Conservation (phyloP, 2,888 invertebrate species). For the Ennomos erosarius region DNA sequence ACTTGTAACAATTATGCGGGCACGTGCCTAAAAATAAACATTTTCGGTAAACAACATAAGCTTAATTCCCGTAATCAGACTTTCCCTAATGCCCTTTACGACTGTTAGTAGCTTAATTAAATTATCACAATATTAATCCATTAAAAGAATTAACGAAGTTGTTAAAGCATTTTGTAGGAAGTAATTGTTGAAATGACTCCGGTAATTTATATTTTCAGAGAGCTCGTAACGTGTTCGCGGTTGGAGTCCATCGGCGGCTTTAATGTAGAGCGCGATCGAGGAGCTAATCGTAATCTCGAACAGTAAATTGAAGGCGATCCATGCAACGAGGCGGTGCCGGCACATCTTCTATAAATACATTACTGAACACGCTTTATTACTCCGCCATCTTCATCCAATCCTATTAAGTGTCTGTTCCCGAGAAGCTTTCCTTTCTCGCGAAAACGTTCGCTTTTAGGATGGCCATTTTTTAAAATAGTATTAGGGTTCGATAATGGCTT, state of each 20-base stretch:
- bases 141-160: conserved; percentile 66
- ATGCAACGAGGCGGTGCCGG: conserved; percentile 62
- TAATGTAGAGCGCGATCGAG: conserved; percentile 55
- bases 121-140: conserved; percentile 66
- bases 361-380: conserved; percentile 83
- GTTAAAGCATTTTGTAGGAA: conserved; percentile 45
- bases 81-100: conserved; percentile 54
- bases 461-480: conserved; percentile 79
- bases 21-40: conserved; percentile 37
- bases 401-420: conserved; percentile 79
- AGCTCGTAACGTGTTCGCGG: conserved; percentile 35
- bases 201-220: conserved; percentile 46
- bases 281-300: conserved; percentile 68
- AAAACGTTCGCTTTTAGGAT: conserved; percentile 73
- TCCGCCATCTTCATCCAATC: conserved; percentile 82
- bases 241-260: conserved; percentile 37
- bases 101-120: conserved; percentile 61
- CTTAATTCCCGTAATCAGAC: conserved; percentile 38
- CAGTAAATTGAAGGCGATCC: conserved; percentile 73
- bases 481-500: conserved; percentile 80
- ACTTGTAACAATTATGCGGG: conserved; percentile 20
- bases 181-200: conserved; percentile 39
- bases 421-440: conserved; percentile 64
- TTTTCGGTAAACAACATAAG: conserved; percentile 37
- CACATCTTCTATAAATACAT: conserved; percentile 80